A percentile compares a stretch with the other conserved stretches of the same genome.
These are phyloP conservation scores for Drepanosiphum platanoidis DNA, from an alignment of 2,888 invertebrate genomes.

Conservation along the genomic window DNA sequence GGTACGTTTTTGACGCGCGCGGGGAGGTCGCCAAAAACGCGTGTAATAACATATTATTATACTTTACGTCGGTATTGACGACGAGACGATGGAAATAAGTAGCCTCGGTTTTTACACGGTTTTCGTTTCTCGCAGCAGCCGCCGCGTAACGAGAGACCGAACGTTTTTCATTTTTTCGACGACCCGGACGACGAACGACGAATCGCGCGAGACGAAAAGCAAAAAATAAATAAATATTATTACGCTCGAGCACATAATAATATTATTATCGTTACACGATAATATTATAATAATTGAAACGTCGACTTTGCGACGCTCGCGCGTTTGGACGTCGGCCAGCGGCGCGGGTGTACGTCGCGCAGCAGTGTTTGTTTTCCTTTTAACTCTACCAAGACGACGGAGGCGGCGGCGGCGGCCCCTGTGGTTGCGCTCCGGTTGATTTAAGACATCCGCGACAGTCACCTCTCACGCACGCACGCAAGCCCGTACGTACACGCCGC, in stretches of 20 bases:
- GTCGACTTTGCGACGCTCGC: neutral
- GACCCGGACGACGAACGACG: neutral
- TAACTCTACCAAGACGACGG: constrained; percentile 27
- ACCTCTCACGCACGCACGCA: neutral
- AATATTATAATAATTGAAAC: constrained; percentile 47
- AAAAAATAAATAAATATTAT: neutral
- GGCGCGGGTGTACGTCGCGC: neutral
- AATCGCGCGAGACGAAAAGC: neutral
- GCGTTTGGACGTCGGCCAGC: constrained; percentile 45
- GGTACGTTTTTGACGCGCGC: neutral
- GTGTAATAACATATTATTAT: neutral
- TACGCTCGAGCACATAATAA: neutral
- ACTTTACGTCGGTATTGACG: neutral
- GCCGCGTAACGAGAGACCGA: neutral
- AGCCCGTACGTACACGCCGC: neutral
- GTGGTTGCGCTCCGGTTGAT: constrained; percentile 47
- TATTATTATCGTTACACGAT: neutral
- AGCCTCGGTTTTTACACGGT: neutral
- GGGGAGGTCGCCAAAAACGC: neutral
- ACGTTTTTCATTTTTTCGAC: neutral
- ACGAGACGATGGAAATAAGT: neutral
- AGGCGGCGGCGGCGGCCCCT: neutral
- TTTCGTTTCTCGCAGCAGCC: neutral
- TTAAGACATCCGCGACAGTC: constrained; percentile 54
- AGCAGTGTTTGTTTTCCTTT: constrained; percentile 53